Percentiles rank a stretch among this genome's conserved stretches.
phyloP scores from a whole-genome alignment of 2,113 vertebrate genomes.

The Ariopsis seemanni region DNA sequence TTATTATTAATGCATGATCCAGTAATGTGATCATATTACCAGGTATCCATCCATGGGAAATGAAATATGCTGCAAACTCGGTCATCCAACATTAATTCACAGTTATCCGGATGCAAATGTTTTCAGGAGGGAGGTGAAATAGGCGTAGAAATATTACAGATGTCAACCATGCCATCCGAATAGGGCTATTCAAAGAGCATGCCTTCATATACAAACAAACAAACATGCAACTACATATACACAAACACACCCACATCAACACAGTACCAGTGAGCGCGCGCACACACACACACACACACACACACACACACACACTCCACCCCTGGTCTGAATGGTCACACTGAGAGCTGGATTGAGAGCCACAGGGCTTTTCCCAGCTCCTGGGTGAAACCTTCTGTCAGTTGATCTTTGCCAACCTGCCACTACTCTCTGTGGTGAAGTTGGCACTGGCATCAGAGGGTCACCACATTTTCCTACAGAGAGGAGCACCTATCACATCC shows the following conservation, averaged over 20 bases:
- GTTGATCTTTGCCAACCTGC: constrained; percentile 30
- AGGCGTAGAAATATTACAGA: background rate
- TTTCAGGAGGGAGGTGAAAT: background rate
- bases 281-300: constrained; percentile 26
- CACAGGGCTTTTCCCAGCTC: constrained; percentile 38
- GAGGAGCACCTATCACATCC: constrained; percentile 16
- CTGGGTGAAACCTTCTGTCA: constrained; percentile 45
- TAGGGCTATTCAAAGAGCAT: constrained; percentile 15
- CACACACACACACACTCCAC: constrained; percentile 37
- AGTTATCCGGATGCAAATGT: background rate
- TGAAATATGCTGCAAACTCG: background rate
- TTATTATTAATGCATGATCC: background rate
- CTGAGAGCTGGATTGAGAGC: constrained; percentile 21
- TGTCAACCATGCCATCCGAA: constrained; percentile 1
- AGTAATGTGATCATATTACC: background rate
- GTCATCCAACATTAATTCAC: background rate
- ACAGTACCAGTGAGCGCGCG: background rate
- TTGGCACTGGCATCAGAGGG: constrained; percentile 48
- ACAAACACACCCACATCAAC: background rate
- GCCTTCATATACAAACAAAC: background rate
- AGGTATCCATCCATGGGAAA: background rate
- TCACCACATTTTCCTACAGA: constrained; percentile 16
- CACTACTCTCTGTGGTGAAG: constrained; percentile 24
- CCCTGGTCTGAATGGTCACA: constrained; percentile 29
- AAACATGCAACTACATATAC: background rate